Base-by-base conservation (phyloP, 1,140 invertebrate genomes). In the Magallana ariakensis region DNA sequence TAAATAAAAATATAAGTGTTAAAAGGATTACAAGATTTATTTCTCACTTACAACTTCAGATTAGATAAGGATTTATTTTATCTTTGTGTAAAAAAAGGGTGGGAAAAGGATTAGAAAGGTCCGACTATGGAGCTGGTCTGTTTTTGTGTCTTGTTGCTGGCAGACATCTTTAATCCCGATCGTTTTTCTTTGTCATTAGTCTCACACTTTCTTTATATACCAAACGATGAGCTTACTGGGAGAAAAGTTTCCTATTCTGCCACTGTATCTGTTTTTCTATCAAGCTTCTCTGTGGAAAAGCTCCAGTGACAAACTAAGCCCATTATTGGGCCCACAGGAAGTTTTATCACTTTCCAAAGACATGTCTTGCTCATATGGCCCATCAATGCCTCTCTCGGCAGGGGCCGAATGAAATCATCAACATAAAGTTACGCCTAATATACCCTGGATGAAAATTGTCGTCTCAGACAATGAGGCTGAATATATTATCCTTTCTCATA, bases 391-490 rank as follows among this genome's bases (percentile, higher is more conserved):
- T 33, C 7, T 75, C 66, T 75, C 66, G 15, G 10, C 54, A 80
- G 56, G 70, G 80, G 85, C 80, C n/a, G n/a, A 33, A 57, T 80
- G 56, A 80, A 85, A 46, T 75, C 22, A 80, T 85, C 66, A 75
- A 57, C 85, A 75, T 58, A 75, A 85, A 85, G 85, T 80, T 85
- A 85, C 56, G 70, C 66, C 75, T 80, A 80, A 85, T 85, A 85
- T 57, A 85, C 85, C 58, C 56, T 54, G n/a, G 57, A 85, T 80
- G 16, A 56, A 54, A 56, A 85, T 70, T 70, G 57, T 33, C 57
- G 56, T 70, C 66, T 58, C n/a, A 5, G 16, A 85, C 54, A 80
- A 85, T 57, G 56, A 55, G 57, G 75, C 16, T 57, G 85, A 57
- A 85, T 85, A 85, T n/a, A 55, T 85, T 85, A 85, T 85, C 85